Evolutionary conservation across 2,888 invertebrate genomes (phyloP).

Genomic region (Macrosiphum euphorbiae): DNA sequence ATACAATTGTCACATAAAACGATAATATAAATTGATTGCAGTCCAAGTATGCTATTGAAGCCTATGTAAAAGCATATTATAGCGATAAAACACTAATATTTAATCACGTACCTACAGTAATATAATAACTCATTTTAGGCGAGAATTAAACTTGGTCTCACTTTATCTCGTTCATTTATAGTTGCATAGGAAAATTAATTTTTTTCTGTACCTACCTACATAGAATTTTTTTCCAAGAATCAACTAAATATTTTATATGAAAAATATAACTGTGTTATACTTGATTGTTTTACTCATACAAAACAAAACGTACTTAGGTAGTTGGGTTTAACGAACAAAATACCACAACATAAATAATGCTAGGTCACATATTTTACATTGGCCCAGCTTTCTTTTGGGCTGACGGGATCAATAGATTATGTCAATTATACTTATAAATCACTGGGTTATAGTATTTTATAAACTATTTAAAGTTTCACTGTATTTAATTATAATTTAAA

Average conservation of each 20-base stretch:
- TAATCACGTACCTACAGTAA: not conserved
- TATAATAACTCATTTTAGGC: conserved; percentile 12
- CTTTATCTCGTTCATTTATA: conserved; percentile 1
- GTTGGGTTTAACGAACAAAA: not conserved
- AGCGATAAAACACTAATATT: conserved; percentile 37
- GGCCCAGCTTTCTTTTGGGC: no score
- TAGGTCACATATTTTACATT: not conserved
- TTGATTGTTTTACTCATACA: not conserved
- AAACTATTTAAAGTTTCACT: not conserved
- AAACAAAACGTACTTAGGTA: not conserved
- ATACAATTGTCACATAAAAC: not conserved
- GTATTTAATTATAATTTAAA: not conserved
- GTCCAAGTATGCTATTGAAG: conserved; percentile 39
- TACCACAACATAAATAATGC: not conserved
- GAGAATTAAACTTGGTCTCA: not conserved
- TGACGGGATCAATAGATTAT: not conserved
- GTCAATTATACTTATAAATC: not conserved
- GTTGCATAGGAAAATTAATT: not conserved
- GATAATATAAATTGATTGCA: conserved; percentile 40
- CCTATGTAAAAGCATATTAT: conserved; percentile 3
- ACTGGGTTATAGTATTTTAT: not conserved
- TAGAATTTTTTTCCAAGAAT: conserved; percentile 11
- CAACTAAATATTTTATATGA: not conserved
- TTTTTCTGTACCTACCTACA: not conserved
- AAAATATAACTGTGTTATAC: not conserved